These are phyloP conservation scores for Mythimna lalbum DNA, from an alignment of 2,888 invertebrate genomes.

Conservation along the genomic window DNA sequence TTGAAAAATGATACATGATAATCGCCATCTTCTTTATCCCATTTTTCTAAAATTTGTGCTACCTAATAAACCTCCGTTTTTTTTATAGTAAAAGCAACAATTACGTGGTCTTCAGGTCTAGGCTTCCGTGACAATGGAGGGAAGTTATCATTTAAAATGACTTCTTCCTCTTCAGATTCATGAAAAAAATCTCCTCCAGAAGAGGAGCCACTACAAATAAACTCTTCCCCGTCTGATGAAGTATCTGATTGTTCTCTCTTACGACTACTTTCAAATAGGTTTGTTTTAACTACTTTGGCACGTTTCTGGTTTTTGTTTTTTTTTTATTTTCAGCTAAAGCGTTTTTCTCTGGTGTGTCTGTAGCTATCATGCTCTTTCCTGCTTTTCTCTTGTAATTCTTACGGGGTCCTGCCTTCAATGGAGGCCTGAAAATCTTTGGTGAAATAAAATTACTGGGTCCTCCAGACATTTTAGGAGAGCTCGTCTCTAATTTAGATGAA, in stretches of 20 bases:
- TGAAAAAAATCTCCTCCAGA: not conserved
- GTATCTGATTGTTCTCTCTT: conserved; percentile 1
- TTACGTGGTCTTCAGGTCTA: conserved; percentile 1
- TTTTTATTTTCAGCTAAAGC: too few species aligned
- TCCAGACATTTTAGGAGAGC: conserved; percentile 14
- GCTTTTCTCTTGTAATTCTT: conserved; percentile 2
- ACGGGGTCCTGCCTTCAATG: conserved; percentile 8
- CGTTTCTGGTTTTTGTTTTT: not conserved
- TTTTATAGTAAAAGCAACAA: not conserved
- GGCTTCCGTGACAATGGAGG: conserved; percentile 2
- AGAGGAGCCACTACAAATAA: conserved; percentile 10
- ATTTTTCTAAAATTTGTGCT: not conserved
- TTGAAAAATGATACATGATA: conserved; percentile 10
- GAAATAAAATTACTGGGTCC: conserved; percentile 2
- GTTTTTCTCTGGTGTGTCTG: too few species aligned
- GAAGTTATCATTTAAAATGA: not conserved
- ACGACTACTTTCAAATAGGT: conserved; percentile 3
- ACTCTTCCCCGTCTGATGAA: conserved; percentile 5
- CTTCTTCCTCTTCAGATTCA: conserved; percentile 5
- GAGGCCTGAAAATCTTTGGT: conserved; percentile 7
- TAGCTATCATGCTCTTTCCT: conserved; percentile 10
- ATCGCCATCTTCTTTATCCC: conserved; percentile 5
- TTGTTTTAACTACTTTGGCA: conserved; percentile 1
- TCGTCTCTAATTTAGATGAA: conserved; percentile 12
- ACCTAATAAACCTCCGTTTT: not conserved